Percentiles rank a stretch among this genome's conserved stretches.
phyloP scores from a whole-genome alignment of 2,113 vertebrate genomes.

The Taurulus bubalis region DNA sequence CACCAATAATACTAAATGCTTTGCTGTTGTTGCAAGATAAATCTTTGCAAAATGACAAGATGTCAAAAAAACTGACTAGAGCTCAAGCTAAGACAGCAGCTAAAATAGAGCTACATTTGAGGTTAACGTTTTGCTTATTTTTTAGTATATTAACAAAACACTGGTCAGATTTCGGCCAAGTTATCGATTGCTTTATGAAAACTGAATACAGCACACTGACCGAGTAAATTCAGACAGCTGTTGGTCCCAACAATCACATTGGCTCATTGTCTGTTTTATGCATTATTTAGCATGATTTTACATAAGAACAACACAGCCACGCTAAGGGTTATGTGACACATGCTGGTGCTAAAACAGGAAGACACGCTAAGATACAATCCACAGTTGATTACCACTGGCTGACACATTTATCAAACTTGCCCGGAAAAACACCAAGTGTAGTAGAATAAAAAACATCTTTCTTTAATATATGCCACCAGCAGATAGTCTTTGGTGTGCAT shows the following conservation, averaged over 20 bases:
- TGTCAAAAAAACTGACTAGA: neutral
- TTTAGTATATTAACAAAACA: neutral
- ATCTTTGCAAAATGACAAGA: neutral
- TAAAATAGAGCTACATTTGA: neutral
- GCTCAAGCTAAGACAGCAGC: neutral
- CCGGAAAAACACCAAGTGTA: no score
- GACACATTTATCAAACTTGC: no score
- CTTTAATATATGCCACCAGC: no score
- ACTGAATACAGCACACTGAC: neutral
- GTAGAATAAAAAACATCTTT: no score
- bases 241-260: no score
- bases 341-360: no score
- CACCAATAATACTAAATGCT: neutral
- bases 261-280: neutral
- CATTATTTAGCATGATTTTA: neutral
- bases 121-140: neutral
- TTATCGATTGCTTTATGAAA: neutral
- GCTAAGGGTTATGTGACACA: no score
- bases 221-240: no score
- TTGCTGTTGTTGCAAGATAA: neutral
- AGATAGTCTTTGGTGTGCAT: no score
- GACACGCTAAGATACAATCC: no score
- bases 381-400: neutral
- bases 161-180: neutral
- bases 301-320: neutral